Evolutionary conservation across 2,797 vertebrate genomes (phyloP).

Genomic region (Muraenolepis orangiensis): DNA sequence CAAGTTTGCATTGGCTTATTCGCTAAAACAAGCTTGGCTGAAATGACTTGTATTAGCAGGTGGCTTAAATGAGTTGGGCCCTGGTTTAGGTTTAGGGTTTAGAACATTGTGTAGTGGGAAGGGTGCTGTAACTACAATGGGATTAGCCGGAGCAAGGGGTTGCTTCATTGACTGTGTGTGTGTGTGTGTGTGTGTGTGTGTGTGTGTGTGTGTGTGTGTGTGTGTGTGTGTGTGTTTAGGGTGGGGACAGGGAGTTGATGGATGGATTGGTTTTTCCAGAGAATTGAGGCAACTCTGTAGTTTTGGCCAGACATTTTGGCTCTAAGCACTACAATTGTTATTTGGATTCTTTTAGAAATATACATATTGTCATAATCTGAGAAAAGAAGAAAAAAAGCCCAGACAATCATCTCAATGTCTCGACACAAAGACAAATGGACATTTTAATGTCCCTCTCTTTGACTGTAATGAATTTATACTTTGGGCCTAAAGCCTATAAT

Average conservation of each 20-base stretch:
- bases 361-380: not conserved
- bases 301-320: conserved; percentile 12
- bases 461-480: conserved; percentile 84
- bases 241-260: conserved; percentile 56
- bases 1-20: conserved; percentile 29
- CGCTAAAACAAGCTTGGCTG: conserved; percentile 14
- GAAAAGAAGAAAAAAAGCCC: conserved; percentile 25
- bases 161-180: conserved; percentile 63
- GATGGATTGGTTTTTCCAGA: conserved; percentile 52
- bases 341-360: not conserved
- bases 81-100: conserved; percentile 68
- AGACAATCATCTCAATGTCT: conserved; percentile 69
- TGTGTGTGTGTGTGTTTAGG: conserved; percentile 33
- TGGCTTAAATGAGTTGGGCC: conserved; percentile 67
- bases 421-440: conserved; percentile 79
- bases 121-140: conserved; percentile 76
- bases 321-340: not conserved
- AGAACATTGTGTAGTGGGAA: conserved; percentile 72
- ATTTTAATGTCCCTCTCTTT: conserved; percentile 75
- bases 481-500: conserved; percentile 68
- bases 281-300: conserved; percentile 39
- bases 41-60: conserved; percentile 61
- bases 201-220: conserved; percentile 38
- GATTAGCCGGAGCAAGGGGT: conserved; percentile 71
- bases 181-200: conserved; percentile 49